Conservation (phyloP, 92 coral and sea anemone genomes). For the Virgularia gustaviana region DNA sequence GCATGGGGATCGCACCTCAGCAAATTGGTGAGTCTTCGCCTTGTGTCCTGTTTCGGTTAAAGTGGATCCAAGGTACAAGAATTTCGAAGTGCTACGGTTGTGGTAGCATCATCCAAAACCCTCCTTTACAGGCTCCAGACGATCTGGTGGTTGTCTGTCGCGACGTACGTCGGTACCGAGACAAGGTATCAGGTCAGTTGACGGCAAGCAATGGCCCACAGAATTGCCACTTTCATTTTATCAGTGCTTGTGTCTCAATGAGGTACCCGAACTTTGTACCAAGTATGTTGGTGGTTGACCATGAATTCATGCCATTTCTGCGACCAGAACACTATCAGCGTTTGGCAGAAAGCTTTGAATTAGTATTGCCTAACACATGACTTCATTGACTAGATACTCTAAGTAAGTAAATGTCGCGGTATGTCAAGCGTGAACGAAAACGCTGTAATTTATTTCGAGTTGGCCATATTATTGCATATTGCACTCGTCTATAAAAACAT, state of each 20-base stretch:
- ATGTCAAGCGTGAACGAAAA: too few species aligned
- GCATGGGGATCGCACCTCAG: too few species aligned
- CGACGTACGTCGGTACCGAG: constrained; percentile 37
- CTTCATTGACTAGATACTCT: too few species aligned
- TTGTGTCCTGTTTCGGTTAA: not conserved
- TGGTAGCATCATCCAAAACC: constrained; percentile 33
- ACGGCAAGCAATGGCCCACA: not conserved
- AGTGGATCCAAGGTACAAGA: constrained; percentile 16
- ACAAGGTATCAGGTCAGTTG: constrained; percentile 9
- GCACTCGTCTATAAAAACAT: too few species aligned
- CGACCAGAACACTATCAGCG: not conserved
- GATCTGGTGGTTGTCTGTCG: constrained; percentile 33
- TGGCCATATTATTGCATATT: too few species aligned
- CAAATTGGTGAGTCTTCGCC: not conserved
- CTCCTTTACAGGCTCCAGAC: constrained; percentile 29
- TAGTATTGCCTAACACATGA: too few species aligned
- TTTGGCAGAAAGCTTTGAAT: not conserved
- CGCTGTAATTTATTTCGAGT: too few species aligned
- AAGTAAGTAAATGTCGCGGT: too few species aligned
- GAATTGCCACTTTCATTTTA: constrained; percentile 13
- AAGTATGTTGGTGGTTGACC: not conserved
- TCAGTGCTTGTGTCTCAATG: not conserved
- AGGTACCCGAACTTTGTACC: not conserved
- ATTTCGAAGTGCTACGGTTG: constrained; percentile 43
- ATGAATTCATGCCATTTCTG: not conserved